Evolutionary conservation across 35 echinoderm and acorn worm species (phyloP).

Genomic region (Strongylocentrotus purpuratus): DNA sequence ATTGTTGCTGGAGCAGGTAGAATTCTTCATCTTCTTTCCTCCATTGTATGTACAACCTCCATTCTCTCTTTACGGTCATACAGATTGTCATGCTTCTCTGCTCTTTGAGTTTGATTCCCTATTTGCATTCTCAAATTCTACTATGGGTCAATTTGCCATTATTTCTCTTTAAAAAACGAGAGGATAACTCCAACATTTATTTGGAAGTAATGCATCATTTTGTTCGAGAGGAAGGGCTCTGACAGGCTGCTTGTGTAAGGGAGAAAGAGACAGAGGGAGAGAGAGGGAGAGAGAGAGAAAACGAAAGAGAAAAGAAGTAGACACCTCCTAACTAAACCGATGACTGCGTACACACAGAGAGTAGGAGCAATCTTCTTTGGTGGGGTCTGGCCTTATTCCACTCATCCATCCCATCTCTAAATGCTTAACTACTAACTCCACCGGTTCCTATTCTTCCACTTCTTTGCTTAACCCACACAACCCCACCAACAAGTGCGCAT

Average conservation of each 20-base stretch:
- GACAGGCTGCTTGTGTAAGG: not conserved
- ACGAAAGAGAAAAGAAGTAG: not conserved
- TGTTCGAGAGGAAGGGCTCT: not conserved
- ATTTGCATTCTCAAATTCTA: not conserved
- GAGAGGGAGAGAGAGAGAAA: not conserved
- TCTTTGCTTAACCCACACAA: not conserved
- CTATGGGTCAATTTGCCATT: not conserved
- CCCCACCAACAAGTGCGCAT: not conserved
- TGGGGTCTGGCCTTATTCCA: not conserved
- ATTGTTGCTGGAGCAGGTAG: not conserved
- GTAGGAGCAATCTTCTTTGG: not conserved
- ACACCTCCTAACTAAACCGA: not conserved
- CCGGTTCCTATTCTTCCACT: not conserved
- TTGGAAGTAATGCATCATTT: not conserved
- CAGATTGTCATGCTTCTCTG: no score
- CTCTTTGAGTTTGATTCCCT: not conserved
- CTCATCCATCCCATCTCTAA: constrained; percentile 16
- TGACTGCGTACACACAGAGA: not conserved
- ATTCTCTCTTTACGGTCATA: not conserved
- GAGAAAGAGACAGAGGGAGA: not conserved
- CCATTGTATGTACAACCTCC: not conserved
- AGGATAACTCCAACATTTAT: not conserved
- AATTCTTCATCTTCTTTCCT: not conserved
- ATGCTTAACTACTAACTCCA: not conserved
- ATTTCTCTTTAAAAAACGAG: not conserved